Conservation (phyloP, 2,797 vertebrate genomes). For the Masticophis lateralis region DNA sequence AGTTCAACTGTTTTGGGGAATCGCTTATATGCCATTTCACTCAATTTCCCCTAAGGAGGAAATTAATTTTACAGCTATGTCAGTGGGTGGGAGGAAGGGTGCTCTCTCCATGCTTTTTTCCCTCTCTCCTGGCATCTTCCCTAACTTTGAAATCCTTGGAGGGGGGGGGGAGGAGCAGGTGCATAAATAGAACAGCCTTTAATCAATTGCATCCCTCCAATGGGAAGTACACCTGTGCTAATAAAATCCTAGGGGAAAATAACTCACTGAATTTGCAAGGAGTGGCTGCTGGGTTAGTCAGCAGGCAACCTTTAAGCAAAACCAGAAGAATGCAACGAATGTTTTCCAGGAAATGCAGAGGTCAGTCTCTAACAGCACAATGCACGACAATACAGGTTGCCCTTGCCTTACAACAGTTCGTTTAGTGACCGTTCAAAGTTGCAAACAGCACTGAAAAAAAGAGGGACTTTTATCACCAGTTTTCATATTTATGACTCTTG, state of each 20-base stretch:
- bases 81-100: neutral
- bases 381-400: neutral
- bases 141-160: neutral
- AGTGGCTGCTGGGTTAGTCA: neutral
- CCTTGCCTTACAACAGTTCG: neutral
- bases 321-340: neutral
- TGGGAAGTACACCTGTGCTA: slow-evolving; percentile 31
- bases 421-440: neutral
- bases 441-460: neutral
- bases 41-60: slow-evolving; percentile 7
- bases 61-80: neutral
- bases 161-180: slow-evolving; percentile 26
- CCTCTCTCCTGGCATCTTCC: neutral
- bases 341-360: neutral
- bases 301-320: neutral
- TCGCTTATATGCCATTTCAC: neutral
- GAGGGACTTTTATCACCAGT: neutral
- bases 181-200: slow-evolving; percentile 31
- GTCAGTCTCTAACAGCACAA: neutral
- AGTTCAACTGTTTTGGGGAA: slow-evolving; percentile 3
- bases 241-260: slow-evolving; percentile 37
- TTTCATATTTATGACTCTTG: neutral
- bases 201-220: slow-evolving; percentile 1
- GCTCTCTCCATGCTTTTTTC: neutral
- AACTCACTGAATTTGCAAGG: slow-evolving; percentile 20